Evolutionary conservation across 2,888 invertebrate species (phyloP).

Genomic region (Noctua janthina): DNA sequence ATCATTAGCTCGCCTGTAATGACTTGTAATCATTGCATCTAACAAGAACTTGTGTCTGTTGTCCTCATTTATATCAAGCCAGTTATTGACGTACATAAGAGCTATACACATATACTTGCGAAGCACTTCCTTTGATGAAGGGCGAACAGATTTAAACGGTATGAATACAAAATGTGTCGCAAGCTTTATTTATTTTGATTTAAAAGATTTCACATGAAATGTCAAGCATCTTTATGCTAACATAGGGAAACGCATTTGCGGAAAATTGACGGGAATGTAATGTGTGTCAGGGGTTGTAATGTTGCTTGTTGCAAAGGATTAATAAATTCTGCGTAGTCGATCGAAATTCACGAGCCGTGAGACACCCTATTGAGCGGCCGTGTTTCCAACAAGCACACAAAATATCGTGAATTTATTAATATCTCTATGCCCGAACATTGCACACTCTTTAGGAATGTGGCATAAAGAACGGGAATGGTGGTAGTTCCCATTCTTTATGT

Average conservation of each 20-base stretch:
- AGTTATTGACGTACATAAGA: constrained; percentile 13
- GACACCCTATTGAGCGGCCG: constrained; percentile 35
- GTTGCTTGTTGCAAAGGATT: constrained; percentile 41
- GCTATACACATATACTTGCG: constrained; percentile 18
- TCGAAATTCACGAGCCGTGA: constrained; percentile 26
- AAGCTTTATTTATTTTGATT: constrained; percentile 58
- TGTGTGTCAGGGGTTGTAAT: constrained; percentile 25
- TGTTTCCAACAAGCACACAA: constrained; percentile 36
- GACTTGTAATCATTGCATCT: constrained; percentile 12
- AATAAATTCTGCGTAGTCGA: constrained; percentile 40
- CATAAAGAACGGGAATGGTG: constrained; percentile 8
- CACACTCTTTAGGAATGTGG: constrained; percentile 33
- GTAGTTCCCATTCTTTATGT: constrained; percentile 14
- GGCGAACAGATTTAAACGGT: constrained; percentile 49
- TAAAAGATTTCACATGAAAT: constrained; percentile 47
- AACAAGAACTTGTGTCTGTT: constrained; percentile 6
- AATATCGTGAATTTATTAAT: constrained; percentile 58
- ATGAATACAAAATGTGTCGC: constrained; percentile 51
- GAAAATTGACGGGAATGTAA: constrained; percentile 19
- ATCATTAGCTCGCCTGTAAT: constrained; percentile 3
- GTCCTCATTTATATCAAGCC: constrained; percentile 19
- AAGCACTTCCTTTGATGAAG: constrained; percentile 54
- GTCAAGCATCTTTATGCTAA: constrained; percentile 17
- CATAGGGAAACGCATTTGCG: constrained; percentile 6
- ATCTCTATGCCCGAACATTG: constrained; percentile 40